Conservation (phyloP, 1,140 invertebrate species). For the Samia ricini region DNA sequence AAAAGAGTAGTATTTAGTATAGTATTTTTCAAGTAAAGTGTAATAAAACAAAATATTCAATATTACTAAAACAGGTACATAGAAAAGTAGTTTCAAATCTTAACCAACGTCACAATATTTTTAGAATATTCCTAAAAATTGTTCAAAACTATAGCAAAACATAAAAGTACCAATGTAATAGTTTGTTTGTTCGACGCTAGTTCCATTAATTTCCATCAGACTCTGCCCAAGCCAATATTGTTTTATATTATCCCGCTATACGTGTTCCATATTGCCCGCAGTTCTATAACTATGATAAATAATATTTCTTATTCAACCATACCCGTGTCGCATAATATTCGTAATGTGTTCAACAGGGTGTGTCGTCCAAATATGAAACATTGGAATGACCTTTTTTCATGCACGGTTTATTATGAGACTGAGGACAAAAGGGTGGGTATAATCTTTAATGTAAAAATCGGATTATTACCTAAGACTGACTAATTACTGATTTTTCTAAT, state of each 20-base stretch:
- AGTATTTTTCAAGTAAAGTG: no score
- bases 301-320: constrained; percentile 10
- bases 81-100: no score
- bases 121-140: no score
- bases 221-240: background rate
- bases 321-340: constrained; percentile 8
- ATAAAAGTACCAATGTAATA: no score
- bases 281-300: background rate
- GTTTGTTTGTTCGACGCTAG: no score
- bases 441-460: background rate
- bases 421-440: constrained; percentile 21
- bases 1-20: no score
- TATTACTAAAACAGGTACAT: no score
- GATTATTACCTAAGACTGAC: no score
- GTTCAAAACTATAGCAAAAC: no score
- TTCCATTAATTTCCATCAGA: background rate
- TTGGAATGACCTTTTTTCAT: constrained; percentile 32
- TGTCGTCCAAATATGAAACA: constrained; percentile 26
- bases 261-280: background rate
- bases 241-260: background rate
- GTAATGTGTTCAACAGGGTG: constrained; percentile 19
- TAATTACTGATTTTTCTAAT: no score
- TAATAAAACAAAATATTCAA: no score
- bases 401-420: constrained; percentile 22
- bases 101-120: no score